A percentile compares a stretch with the other conserved stretches of the same genome.
These are phyloP conservation scores for Psittacula echo DNA, from an alignment of 2,797 vertebrate genomes.

Conservation along the genomic window DNA sequence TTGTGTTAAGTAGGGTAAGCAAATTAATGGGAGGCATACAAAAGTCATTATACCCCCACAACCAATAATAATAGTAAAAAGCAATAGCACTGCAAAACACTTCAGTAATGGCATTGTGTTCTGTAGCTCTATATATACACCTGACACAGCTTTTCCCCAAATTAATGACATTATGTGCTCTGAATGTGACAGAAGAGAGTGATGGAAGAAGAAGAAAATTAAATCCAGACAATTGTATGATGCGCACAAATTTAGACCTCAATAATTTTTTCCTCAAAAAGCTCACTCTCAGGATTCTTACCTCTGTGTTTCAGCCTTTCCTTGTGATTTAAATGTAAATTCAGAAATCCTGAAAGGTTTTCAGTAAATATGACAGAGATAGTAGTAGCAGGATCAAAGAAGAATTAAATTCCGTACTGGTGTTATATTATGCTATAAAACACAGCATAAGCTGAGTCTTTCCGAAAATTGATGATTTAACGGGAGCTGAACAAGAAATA, in stretches of 20 bases:
- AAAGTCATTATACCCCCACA: not conserved
- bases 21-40: constrained; percentile 12
- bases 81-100: not conserved
- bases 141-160: not conserved
- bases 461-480: not conserved
- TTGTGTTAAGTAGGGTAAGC: not conserved
- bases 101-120: not conserved
- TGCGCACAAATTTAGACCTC: not conserved
- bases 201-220: constrained; percentile 12
- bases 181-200: not conserved
- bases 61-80: constrained; percentile 6
- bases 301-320: not conserved
- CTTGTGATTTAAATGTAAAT: not conserved
- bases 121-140: not conserved
- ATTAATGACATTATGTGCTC: not conserved
- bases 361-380: not conserved
- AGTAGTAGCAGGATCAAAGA: not conserved
- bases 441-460: not conserved
- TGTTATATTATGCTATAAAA: not conserved
- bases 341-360: not conserved
- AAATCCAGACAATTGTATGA: not conserved
- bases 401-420: not conserved
- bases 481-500: not conserved
- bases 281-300: not conserved
- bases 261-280: not conserved